These are phyloP conservation scores for Rostratula benghalensis DNA, from an alignment of 2,113 vertebrate species.

Conservation along the genomic window DNA sequence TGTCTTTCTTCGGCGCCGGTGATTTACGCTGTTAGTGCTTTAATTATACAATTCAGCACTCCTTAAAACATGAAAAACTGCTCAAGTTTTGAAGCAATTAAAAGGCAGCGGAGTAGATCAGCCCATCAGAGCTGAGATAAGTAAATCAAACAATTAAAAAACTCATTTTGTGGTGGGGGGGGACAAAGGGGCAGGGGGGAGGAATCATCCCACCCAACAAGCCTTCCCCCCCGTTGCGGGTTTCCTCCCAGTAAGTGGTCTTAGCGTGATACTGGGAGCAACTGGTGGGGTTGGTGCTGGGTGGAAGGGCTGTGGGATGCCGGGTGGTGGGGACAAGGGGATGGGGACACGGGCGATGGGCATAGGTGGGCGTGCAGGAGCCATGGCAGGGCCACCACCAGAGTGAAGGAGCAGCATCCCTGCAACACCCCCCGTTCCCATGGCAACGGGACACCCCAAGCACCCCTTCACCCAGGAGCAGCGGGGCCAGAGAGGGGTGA, in stretches of 20 bases:
- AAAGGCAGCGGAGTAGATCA: slow-evolving; percentile 83
- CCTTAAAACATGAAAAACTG: slow-evolving; percentile 89
- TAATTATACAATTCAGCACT: slow-evolving; percentile 95
- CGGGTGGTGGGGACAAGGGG: not conserved
- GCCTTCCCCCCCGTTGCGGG: not conserved
- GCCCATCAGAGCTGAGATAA: slow-evolving; percentile 72
- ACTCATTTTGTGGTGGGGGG: not conserved
- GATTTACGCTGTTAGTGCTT: slow-evolving; percentile 87
- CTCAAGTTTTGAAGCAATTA: slow-evolving; percentile 85
- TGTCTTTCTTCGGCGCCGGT: slow-evolving; percentile 82
- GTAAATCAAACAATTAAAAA: slow-evolving; percentile 84
- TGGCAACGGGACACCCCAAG: not conserved
- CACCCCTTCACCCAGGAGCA: not conserved
- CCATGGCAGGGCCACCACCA: fast-evolving
- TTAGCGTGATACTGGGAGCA: not conserved
- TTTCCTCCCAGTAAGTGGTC: not conserved
- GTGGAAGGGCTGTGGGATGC: not conserved
- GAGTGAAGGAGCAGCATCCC: not conserved
- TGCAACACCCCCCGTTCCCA: not conserved
- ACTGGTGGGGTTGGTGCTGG: not conserved
- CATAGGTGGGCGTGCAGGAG: not conserved
- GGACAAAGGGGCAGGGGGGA: not conserved
- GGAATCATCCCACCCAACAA: not conserved
- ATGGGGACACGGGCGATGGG: not conserved
- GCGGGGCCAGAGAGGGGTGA: not conserved